A percentile compares a stretch with the other conserved stretches of the same genome.
phyloP scores from a whole-genome alignment of 2,797 vertebrate species.

The Borostomias antarcticus region DNA sequence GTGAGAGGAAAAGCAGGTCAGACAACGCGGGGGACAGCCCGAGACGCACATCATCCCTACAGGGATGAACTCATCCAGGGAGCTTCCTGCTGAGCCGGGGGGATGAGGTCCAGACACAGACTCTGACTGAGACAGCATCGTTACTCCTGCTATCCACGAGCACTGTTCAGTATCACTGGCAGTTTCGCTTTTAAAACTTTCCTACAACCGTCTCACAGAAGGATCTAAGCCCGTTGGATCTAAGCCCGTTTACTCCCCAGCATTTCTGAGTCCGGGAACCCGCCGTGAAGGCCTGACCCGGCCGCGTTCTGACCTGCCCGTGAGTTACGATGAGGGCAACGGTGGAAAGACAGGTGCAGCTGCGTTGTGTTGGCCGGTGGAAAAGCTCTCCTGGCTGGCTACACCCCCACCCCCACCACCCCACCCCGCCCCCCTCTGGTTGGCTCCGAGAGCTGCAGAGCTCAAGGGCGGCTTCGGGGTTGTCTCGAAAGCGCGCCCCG shows the following conservation, averaged over 20 bases:
- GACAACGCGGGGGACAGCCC: slow-evolving; percentile 4
- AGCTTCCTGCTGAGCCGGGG: slow-evolving; percentile 47
- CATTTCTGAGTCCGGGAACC: no score
- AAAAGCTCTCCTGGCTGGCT: neutral
- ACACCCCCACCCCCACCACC: no score
- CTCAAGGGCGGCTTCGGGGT: neutral
- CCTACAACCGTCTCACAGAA: no score
- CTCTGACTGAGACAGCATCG: neutral
- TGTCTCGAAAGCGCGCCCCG: neutral
- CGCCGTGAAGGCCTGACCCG: no score
- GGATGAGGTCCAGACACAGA: slow-evolving; percentile 27
- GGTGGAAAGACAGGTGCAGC: neutral
- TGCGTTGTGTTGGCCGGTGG: slow-evolving; percentile 8
- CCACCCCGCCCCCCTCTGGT: no score
- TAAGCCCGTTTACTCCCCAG: no score
- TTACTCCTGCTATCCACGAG: neutral
- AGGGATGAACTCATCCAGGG: slow-evolving; percentile 55
- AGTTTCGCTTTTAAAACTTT: no score
- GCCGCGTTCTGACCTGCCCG: no score
- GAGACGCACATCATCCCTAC: slow-evolving; percentile 4
- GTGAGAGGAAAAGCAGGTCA: slow-evolving; percentile 28
- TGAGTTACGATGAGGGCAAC: neutral
- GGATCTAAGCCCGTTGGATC: no score
- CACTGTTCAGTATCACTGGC: no score
- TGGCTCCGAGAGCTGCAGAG: neutral